phyloP scores from a whole-genome alignment of 2,113 vertebrate species.

The Mustelus asterias region DNA sequence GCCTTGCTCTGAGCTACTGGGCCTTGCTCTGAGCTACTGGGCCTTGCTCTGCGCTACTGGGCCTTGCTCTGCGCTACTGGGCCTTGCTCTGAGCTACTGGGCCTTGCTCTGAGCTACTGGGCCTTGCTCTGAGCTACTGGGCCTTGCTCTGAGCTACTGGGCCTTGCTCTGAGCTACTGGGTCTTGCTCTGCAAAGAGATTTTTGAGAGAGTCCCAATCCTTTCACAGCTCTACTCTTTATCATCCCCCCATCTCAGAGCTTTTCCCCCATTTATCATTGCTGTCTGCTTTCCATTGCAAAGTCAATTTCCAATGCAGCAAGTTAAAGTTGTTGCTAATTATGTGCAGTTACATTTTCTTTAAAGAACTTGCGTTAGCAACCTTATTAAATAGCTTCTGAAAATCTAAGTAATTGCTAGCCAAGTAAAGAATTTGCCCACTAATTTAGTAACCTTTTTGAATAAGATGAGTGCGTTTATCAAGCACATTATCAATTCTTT shows the following conservation, averaged over 20 bases:
- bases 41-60: not conserved
- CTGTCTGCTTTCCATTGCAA: not conserved
- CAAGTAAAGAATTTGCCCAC: not conserved
- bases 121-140: too few relatives aligned
- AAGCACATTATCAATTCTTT: not conserved
- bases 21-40: too few relatives aligned
- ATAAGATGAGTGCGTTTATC: not conserved
- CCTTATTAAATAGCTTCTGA: not conserved
- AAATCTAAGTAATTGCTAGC: not conserved
- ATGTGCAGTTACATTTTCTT: not conserved
- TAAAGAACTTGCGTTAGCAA: not conserved
- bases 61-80: too few relatives aligned
- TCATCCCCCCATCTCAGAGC: not conserved
- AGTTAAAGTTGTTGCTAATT: not conserved
- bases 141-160: too few relatives aligned
- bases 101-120: too few relatives aligned
- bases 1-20: too few relatives aligned
- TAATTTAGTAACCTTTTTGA: not conserved
- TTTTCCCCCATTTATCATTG: not conserved
- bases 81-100: not conserved
- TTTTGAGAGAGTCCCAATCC: not conserved
- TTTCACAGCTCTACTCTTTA: not conserved
- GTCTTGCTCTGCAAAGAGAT: not conserved
- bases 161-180: not conserved
- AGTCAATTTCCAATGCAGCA: not conserved